Conservation (phyloP, 2,113 vertebrate genomes). For the Anoplopoma fimbria region DNA sequence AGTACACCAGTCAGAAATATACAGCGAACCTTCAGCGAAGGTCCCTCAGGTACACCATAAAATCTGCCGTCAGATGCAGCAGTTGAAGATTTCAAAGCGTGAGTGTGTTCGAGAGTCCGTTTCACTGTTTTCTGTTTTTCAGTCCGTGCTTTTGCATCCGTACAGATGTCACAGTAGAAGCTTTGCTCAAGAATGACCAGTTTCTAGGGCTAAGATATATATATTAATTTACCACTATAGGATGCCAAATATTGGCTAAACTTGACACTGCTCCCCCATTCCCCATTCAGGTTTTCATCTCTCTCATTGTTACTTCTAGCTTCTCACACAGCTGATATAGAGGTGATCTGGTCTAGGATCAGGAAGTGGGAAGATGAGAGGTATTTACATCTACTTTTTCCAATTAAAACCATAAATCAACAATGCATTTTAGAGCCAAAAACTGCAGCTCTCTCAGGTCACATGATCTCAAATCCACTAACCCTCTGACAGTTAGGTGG, state of each 20-base stretch:
- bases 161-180: conserved; percentile 56
- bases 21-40: conserved; percentile 78
- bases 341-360: conserved; percentile 9
- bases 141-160: conserved; percentile 61
- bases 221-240: conserved; percentile 24
- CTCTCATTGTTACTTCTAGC: neutral
- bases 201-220: conserved; percentile 40
- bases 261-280: conserved; percentile 47
- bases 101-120: conserved; percentile 45
- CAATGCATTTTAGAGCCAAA: neutral
- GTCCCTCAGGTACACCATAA: conserved; percentile 61
- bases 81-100: conserved; percentile 59
- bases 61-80: conserved; percentile 54
- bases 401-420: neutral
- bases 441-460: neutral
- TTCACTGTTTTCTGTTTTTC: conserved; percentile 46
- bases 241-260: conserved; percentile 76
- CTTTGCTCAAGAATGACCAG: conserved; percentile 37
- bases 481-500: neutral
- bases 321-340: neutral
- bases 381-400: neutral
- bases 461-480: conserved; percentile 2
- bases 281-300: conserved; percentile 24
- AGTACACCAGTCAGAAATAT: conserved; percentile 85
- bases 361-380: neutral